A percentile compares a stretch with the other conserved stretches of the same genome.
phyloP scores from a whole-genome alignment of 1,140 invertebrate genomes.

The Caerostris extrusa region DNA sequence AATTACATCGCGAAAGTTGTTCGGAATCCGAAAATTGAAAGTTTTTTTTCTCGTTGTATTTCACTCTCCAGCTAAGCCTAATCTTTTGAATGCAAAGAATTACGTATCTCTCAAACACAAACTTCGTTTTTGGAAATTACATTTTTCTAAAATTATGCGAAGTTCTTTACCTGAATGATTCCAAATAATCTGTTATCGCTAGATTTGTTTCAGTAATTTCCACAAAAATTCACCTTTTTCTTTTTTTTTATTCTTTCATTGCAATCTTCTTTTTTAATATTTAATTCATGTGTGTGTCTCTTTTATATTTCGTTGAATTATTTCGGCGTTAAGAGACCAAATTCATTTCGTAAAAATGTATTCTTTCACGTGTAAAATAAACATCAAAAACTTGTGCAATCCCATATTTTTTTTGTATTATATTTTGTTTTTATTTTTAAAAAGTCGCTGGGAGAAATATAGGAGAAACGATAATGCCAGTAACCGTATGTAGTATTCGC shows the following conservation, averaged over 20 bases:
- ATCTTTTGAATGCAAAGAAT: neutral
- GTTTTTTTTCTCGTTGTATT: neutral
- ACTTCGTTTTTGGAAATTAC: neutral
- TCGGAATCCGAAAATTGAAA: neutral
- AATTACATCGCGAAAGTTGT: neutral
- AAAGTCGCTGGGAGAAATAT: neutral
- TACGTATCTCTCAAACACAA: neutral
- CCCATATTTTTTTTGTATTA: neutral
- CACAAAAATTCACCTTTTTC: too few species aligned
- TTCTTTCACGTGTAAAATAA: neutral
- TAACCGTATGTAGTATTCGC: neutral
- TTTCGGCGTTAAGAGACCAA: neutral
- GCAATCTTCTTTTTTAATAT: too few species aligned
- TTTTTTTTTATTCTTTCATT: too few species aligned
- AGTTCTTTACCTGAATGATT: too few species aligned
- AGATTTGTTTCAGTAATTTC: too few species aligned
- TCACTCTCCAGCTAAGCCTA: neutral
- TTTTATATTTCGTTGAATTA: neutral
- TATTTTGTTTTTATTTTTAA: neutral
- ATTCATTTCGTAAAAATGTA: neutral
- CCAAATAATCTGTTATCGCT: too few species aligned
- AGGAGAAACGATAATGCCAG: neutral
- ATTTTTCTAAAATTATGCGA: neutral
- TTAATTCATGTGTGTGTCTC: too few species aligned
- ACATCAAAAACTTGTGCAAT: neutral